phyloP scores from a whole-genome alignment of 2,888 invertebrate genomes.

The Tenthredo scrophulariae region DNA sequence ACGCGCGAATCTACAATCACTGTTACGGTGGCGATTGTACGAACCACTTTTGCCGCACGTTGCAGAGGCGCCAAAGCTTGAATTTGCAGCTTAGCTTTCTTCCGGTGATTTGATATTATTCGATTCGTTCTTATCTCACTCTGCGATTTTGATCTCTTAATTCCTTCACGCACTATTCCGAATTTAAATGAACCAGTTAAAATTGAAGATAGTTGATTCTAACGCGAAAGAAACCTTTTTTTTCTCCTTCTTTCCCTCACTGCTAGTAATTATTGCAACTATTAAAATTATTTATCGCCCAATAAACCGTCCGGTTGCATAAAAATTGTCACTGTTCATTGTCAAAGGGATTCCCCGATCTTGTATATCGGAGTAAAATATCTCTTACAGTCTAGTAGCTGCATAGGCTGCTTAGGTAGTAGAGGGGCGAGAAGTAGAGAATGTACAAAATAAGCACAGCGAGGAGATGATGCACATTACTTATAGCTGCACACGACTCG shows the following conservation, averaged over 20 bases:
- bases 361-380: background rate
- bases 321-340: background rate
- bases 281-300: too few species aligned
- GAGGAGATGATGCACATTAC: background rate
- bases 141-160: background rate
- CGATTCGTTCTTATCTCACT: background rate
- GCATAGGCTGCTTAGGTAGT: background rate
- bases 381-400: background rate
- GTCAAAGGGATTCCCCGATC: background rate
- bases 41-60: too few species aligned
- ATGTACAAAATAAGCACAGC: slow-evolving; percentile 11
- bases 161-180: background rate
- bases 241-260: too few species aligned
- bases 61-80: too few species aligned
- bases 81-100: too few species aligned
- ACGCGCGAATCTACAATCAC: background rate
- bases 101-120: too few species aligned
- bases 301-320: too few species aligned
- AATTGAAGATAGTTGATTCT: too few species aligned
- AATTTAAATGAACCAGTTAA: too few species aligned
- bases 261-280: too few species aligned
- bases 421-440: slow-evolving; percentile 24
- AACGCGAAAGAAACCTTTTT: too few species aligned
- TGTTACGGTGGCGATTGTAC: background rate
- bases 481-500: background rate